Conservation (phyloP, 64 coral and sea anemone genomes). For the Porites australiensis region DNA sequence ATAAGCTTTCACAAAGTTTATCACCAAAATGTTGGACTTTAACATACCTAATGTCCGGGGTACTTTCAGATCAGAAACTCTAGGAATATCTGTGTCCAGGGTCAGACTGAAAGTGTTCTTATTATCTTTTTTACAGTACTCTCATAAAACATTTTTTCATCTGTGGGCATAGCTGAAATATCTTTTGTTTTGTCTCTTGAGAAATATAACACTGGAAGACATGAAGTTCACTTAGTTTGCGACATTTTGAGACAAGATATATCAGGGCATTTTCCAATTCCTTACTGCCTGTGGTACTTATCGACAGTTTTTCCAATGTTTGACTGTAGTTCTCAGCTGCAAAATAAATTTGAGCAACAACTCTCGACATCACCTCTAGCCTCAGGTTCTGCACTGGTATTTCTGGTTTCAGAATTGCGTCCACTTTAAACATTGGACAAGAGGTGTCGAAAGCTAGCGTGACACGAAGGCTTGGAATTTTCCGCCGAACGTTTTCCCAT, state of each 20-base stretch:
- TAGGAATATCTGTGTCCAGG: too few relatives aligned
- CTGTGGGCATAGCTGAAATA: constrained; percentile 74
- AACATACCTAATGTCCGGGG: too few relatives aligned
- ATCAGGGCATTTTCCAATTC: constrained; percentile 79
- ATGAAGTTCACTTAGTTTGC: constrained; percentile 64
- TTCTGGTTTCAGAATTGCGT: constrained; percentile 91
- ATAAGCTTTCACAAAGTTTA: too few relatives aligned
- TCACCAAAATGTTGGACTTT: too few relatives aligned
- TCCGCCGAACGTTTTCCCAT: constrained; percentile 61
- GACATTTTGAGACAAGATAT: constrained; percentile 61
- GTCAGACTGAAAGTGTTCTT: too few relatives aligned
- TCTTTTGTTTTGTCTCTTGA: constrained; percentile 69
- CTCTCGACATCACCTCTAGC: constrained; percentile 70
- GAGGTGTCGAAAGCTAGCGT: constrained; percentile 82
- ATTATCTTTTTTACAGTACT: background rate
- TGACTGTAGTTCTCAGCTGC: constrained; percentile 73
- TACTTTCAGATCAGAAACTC: too few relatives aligned
- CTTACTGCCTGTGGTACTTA: constrained; percentile 81
- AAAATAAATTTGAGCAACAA: constrained; percentile 90
- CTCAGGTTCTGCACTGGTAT: constrained; percentile 77
- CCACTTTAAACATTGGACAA: constrained; percentile 93
- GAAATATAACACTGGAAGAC: constrained; percentile 90
- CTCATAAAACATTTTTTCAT: constrained; percentile 78
- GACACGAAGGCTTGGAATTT: constrained; percentile 78
- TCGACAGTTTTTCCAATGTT: constrained; percentile 80